A percentile compares a stretch with the other conserved stretches of the same genome.
These are phyloP conservation scores for Carassius gibelio DNA, from an alignment of 2,113 vertebrate species.

Conservation along the genomic window DNA sequence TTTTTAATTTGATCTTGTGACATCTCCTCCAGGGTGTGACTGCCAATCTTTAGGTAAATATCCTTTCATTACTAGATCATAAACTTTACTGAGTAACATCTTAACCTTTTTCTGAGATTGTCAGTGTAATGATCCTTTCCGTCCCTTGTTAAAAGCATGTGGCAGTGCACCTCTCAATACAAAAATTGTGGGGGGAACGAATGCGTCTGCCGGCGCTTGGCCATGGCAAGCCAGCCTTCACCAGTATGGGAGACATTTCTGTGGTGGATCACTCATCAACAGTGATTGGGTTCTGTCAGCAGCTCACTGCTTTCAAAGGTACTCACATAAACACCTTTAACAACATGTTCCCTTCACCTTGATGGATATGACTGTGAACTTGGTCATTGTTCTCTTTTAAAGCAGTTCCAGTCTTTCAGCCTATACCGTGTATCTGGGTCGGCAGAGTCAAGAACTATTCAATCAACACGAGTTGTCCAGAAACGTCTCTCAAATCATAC, in stretches of 20 bases:
- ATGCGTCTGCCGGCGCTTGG: conserved; percentile 64
- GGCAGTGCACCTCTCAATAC: conserved; percentile 63
- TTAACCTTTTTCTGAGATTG: not conserved
- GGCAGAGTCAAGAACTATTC: no score
- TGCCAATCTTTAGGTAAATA: conserved; percentile 33
- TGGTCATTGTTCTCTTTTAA: not conserved
- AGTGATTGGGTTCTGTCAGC: conserved; percentile 74
- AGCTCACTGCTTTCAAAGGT: conserved; percentile 72
- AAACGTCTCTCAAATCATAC: conserved; percentile 34
- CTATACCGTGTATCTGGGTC: conserved; percentile 26
- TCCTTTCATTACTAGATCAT: not conserved
- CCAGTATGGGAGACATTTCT: conserved; percentile 1
- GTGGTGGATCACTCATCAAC: conserved; percentile 78
- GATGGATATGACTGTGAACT: not conserved
- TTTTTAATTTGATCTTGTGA: not conserved
- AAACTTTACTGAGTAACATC: not conserved
- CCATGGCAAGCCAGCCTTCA: conserved; percentile 80
- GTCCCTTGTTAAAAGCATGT: conserved; percentile 67
- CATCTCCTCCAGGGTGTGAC: conserved; percentile 35
- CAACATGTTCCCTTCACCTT: not conserved
- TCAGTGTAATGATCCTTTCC: not conserved
- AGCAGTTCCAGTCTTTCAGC: accelerated
- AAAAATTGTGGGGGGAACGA: conserved; percentile 73
- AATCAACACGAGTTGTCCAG: no score
- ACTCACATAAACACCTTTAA: conserved; percentile 53